A percentile compares a stretch with the other conserved stretches of the same genome.
phyloP scores from a whole-genome alignment of 2,797 vertebrate species.

The Enteromius fasciolatus region DNA sequence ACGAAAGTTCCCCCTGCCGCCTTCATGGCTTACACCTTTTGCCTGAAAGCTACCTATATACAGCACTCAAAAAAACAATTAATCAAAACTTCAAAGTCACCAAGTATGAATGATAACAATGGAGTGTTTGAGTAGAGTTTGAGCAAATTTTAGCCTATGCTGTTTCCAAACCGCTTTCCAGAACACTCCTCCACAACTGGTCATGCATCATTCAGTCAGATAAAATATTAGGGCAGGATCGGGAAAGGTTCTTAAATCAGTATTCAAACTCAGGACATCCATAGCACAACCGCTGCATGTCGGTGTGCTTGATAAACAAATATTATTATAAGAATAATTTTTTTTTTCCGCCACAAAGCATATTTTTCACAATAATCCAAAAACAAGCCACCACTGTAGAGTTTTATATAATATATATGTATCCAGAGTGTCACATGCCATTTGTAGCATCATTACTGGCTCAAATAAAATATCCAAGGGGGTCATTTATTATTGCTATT shows the following conservation, averaged over 20 bases:
- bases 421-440: not conserved
- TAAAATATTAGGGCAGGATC: not conserved
- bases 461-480: not conserved
- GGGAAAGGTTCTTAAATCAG: not conserved
- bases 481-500: not conserved
- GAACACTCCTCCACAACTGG: not conserved
- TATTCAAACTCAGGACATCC: not conserved
- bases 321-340: not conserved
- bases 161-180: not conserved
- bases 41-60: not conserved
- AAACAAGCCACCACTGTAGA: not conserved
- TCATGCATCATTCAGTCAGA: not conserved
- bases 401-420: not conserved
- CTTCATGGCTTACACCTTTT: not conserved
- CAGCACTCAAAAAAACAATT: not conserved
- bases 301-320: not conserved
- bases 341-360: not conserved
- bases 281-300: not conserved
- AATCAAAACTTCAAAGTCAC: not conserved
- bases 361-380: not conserved
- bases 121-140: not conserved
- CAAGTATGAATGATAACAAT: not conserved
- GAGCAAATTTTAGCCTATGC: not conserved
- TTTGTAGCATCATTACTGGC: too few species aligned
- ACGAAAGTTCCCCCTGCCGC: slow-evolving; percentile 10